Evolutionary conservation across 2,888 invertebrate genomes (phyloP).

Genomic region (Drosophila maculinotata): DNA sequence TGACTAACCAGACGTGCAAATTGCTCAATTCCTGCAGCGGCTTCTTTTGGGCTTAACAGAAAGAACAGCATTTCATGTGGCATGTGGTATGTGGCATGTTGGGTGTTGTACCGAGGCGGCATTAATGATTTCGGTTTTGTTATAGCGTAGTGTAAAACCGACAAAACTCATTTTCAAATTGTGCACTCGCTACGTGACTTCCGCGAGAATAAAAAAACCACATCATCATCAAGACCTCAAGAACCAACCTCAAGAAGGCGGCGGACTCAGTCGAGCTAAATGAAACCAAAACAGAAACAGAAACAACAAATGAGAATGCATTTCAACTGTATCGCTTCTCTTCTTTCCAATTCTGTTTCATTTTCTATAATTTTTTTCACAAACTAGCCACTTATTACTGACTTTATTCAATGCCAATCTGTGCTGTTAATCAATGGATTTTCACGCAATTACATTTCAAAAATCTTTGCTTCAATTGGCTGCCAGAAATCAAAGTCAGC

Average conservation of each 20-base stretch:
- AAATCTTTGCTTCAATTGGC: constrained; percentile 48
- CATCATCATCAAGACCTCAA: constrained; percentile 20
- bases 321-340: neutral
- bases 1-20: constrained; percentile 74
- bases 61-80: constrained; percentile 39
- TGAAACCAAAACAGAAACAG: constrained; percentile 7
- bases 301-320: constrained; percentile 11
- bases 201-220: constrained; percentile 63
- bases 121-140: constrained; percentile 57
- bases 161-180: constrained; percentile 80
- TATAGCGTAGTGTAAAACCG: constrained; percentile 73
- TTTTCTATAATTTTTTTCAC: neutral
- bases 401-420: constrained; percentile 12
- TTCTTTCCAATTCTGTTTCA: constrained; percentile 5
- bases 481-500: constrained; percentile 23
- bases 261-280: constrained; percentile 18
- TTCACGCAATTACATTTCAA: constrained; percentile 34
- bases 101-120: constrained; percentile 41
- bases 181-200: constrained; percentile 77
- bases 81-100: constrained; percentile 40
- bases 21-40: constrained; percentile 75
- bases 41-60: constrained; percentile 76
- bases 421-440: constrained; percentile 14
- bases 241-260: constrained; percentile 1
- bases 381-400: neutral